phyloP scores from a whole-genome alignment of 1,140 invertebrate genomes.

The Drosophila azteca region DNA sequence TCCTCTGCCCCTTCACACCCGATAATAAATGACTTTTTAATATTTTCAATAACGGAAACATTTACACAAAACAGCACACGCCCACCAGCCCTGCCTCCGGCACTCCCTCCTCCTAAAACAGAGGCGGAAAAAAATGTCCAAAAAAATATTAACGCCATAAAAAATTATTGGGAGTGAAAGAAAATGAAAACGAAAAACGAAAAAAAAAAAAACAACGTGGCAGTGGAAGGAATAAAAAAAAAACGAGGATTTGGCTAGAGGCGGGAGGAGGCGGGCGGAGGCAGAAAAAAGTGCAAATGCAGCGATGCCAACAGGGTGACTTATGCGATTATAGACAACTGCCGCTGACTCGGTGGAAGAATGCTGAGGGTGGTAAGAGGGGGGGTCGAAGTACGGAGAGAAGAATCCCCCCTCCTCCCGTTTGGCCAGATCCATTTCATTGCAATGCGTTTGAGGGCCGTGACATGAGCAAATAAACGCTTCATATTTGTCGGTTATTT shows the following conservation, averaged over 20 bases:
- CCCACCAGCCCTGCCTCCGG: slow-evolving; percentile 38
- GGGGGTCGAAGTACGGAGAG: slow-evolving; percentile 2
- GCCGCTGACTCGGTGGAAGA: slow-evolving; percentile 38
- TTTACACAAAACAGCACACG: slow-evolving; percentile 65
- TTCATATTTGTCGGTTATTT: slow-evolving; percentile 83
- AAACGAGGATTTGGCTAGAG: slow-evolving; percentile 11
- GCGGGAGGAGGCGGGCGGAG: not conserved
- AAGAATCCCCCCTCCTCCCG: slow-evolving; percentile 22
- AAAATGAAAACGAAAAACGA: slow-evolving; percentile 30
- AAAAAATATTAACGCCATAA: slow-evolving; percentile 70
- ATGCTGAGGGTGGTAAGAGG: slow-evolving; percentile 2
- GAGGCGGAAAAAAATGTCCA: slow-evolving; percentile 28
- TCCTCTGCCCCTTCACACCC: slow-evolving; percentile 12
- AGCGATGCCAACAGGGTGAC: slow-evolving; percentile 81
- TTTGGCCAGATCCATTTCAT: slow-evolving; percentile 64
- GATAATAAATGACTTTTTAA: slow-evolving; percentile 78
- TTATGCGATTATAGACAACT: slow-evolving; percentile 83
- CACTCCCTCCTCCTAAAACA: slow-evolving; percentile 25
- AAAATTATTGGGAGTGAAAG: slow-evolving; percentile 46
- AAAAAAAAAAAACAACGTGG: slow-evolving; percentile 29
- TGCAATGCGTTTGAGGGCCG: slow-evolving; percentile 67
- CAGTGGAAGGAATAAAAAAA: slow-evolving; percentile 7
- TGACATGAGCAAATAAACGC: slow-evolving; percentile 83
- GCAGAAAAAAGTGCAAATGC: slow-evolving; percentile 74
- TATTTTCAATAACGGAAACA: slow-evolving; percentile 76